Conservation (phyloP, 2,797 vertebrate genomes). For the Calcarius lapponicus region DNA sequence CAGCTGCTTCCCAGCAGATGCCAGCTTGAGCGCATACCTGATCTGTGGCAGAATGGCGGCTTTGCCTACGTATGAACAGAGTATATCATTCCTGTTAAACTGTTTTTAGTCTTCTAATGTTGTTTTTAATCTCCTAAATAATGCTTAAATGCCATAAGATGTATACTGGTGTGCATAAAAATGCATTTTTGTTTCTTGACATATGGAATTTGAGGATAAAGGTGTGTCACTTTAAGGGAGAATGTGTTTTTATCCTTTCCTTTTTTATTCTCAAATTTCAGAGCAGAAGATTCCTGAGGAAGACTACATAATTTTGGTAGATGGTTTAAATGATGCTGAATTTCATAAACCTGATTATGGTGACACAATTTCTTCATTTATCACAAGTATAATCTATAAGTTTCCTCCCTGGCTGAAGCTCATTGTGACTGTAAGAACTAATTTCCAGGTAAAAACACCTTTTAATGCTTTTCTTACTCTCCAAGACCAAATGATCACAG, state of each 20-base stretch:
- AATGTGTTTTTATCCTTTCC: constrained; percentile 19
- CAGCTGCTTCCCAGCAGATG: neutral
- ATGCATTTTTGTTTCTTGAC: constrained; percentile 4
- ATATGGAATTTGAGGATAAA: neutral
- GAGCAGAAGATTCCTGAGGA: constrained; percentile 94
- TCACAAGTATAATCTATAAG: constrained; percentile 89
- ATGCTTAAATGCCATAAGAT: neutral
- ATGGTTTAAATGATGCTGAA: constrained; percentile 97
- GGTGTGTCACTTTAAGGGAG: neutral
- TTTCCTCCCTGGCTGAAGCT: constrained; percentile 96
- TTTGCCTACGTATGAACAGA: neutral
- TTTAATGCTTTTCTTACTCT: neutral
- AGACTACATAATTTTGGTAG: constrained; percentile 93
- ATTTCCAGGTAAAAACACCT: constrained; percentile 86
- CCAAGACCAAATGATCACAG: neutral
- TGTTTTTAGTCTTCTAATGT: neutral
- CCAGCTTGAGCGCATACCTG: neutral
- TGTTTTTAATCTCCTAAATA: neutral
- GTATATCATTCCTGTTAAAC: neutral
- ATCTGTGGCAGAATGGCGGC: neutral
- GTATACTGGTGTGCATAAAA: neutral
- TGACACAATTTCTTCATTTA: constrained; percentile 95
- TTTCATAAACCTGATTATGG: constrained; percentile 99
- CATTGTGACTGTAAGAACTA: constrained; percentile 91
- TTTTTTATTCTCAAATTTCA: constrained; percentile 70